Conservation (phyloP, 23 tunicate species). For the Botrylloides violaceus region DNA sequence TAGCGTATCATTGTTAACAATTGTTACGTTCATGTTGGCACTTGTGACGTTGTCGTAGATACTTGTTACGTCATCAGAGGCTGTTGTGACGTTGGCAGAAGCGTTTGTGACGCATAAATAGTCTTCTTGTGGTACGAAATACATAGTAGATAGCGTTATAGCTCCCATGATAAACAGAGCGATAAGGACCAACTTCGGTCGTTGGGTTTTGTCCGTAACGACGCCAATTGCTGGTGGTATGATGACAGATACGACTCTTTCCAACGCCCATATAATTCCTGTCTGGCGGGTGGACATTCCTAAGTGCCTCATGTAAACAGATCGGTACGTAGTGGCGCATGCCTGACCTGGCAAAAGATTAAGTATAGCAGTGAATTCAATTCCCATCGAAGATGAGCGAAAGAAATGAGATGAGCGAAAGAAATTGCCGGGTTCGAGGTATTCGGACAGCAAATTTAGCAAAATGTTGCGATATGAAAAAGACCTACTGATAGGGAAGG, state of each 20-base stretch:
- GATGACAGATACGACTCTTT: constrained; percentile 13
- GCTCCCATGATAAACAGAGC: constrained; percentile 1
- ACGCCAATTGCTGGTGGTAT: constrained; percentile 22
- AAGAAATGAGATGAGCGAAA: not conserved
- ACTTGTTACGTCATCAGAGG: not conserved
- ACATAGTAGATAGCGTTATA: constrained; percentile 16
- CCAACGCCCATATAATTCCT: constrained; percentile 15
- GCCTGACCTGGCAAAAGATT: constrained; percentile 11
- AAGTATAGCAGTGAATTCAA: not conserved
- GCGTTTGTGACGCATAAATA: not conserved
- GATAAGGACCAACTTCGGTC: constrained; percentile 18
- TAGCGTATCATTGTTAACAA: not conserved
- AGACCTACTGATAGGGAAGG: too few relatives aligned
- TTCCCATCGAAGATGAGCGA: not conserved
- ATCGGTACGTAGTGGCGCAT: not conserved
- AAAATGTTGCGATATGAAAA: too few relatives aligned
- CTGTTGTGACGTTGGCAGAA: not conserved
- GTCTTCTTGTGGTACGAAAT: constrained; percentile 13
- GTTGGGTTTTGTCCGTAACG: constrained; percentile 20
- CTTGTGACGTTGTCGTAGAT: not conserved
- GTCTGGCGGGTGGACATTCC: constrained; percentile 22
- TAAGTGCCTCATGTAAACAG: constrained; percentile 22
- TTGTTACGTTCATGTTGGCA: too few relatives aligned
- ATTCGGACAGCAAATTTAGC: too few relatives aligned
- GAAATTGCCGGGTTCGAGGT: not conserved